Conservation (phyloP, 2,113 vertebrate genomes). For the Poeciliopsis prolifica region DNA sequence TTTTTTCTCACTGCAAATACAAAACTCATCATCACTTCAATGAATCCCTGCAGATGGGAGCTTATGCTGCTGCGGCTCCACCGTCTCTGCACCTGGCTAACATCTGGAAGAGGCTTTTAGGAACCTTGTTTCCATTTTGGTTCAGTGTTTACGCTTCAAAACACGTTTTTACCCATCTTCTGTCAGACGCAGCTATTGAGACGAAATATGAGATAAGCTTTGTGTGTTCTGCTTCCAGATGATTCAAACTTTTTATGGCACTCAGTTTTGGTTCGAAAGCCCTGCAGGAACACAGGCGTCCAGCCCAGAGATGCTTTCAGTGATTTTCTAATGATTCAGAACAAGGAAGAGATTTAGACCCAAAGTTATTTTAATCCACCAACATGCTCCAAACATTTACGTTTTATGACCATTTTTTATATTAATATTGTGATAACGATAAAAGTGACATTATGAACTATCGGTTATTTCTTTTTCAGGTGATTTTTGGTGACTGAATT, state of each 20-base stretch:
- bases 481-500: too few relatives aligned
- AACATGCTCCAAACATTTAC: not conserved
- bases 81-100: slow-evolving; percentile 36
- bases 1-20: slow-evolving; percentile 5
- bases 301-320: not conserved
- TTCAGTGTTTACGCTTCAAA: not conserved
- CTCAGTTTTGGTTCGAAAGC: not conserved
- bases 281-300: not conserved
- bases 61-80: not conserved
- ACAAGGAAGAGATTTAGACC: not conserved
- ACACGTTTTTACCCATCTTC: not conserved
- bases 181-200: not conserved
- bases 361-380: not conserved
- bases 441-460: too few relatives aligned
- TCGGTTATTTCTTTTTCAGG: too few relatives aligned
- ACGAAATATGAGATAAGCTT: not conserved
- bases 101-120: slow-evolving; percentile 33
- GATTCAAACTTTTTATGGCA: not conserved
- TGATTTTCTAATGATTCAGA: not conserved
- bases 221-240: not conserved
- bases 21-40: slow-evolving; percentile 25
- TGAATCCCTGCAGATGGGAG: slow-evolving; percentile 20
- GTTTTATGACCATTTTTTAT: too few relatives aligned
- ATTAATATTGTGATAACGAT: too few relatives aligned
- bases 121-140: not conserved